Evolutionary conservation across 2,797 vertebrate genomes (phyloP).

Genomic region (Taenioides sp.): DNA sequence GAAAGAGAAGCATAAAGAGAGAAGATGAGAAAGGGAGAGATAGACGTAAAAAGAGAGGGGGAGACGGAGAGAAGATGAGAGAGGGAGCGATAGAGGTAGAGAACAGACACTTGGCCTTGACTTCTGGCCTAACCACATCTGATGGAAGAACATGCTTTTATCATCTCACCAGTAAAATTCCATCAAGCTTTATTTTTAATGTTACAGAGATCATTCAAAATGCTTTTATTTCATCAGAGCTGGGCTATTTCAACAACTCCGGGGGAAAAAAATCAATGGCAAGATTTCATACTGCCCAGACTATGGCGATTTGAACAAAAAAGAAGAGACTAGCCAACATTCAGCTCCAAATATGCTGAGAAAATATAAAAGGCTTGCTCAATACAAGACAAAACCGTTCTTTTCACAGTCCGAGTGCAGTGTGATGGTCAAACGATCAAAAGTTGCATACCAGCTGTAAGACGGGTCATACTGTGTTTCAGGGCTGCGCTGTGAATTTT

Average conservation of each 20-base stretch:
- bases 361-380: neutral
- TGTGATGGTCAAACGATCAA: neutral
- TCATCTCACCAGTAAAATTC: neutral
- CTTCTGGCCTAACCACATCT: conserved; percentile 21
- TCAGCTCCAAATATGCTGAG: neutral
- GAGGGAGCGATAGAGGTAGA: neutral
- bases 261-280: neutral
- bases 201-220: conserved; percentile 1
- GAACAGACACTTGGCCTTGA: conserved; percentile 44
- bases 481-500: no score
- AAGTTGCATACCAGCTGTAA: neutral
- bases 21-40: neutral
- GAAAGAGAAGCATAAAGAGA: no score
- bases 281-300: neutral
- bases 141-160: conserved; percentile 10
- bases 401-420: neutral
- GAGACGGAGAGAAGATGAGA: neutral
- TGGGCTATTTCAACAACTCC: neutral
- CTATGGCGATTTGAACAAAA: neutral
- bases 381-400: neutral
- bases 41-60: neutral
- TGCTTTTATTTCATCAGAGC: conserved; percentile 8
- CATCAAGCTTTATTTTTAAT: neutral
- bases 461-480: neutral
- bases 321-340: neutral